These are phyloP conservation scores for Macrobrachium nipponense DNA, from an alignment of 1,140 invertebrate genomes.

Conservation along the genomic window DNA sequence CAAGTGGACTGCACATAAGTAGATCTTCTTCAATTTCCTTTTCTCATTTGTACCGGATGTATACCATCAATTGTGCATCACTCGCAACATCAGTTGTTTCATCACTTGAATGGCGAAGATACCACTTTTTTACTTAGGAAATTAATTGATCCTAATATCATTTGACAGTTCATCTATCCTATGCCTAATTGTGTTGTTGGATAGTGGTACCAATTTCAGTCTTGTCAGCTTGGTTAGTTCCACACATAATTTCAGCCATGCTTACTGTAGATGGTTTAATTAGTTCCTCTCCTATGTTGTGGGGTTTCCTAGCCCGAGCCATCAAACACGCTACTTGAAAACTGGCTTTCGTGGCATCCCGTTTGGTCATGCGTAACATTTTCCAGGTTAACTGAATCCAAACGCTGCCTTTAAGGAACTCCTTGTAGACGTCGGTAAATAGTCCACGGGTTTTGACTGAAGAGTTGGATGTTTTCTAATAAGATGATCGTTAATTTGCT, in stretches of 20 bases:
- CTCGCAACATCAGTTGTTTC: slow-evolving; percentile 21
- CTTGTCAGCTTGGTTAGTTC: slow-evolving; percentile 8
- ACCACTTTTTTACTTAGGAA: slow-evolving; percentile 20
- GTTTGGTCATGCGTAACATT: slow-evolving; percentile 18
- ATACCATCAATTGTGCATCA: slow-evolving; percentile 21
- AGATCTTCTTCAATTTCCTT: slow-evolving; percentile 31
- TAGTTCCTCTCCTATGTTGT: background rate
- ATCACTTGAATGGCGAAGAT: slow-evolving; percentile 19
- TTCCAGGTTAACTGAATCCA: slow-evolving; percentile 12
- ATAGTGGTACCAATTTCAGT: slow-evolving; percentile 29
- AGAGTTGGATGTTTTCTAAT: slow-evolving; percentile 27
- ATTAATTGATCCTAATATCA: slow-evolving; percentile 38
- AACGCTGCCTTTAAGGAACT: slow-evolving; percentile 23
- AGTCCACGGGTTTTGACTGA: slow-evolving; percentile 23
- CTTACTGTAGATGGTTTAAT: slow-evolving; percentile 37
- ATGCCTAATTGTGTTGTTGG: slow-evolving; percentile 36
- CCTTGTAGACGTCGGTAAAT: slow-evolving; percentile 36
- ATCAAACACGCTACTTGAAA: slow-evolving; percentile 22
- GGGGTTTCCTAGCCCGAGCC: slow-evolving; percentile 10
- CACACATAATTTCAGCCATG: slow-evolving; percentile 17
- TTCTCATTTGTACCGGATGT: slow-evolving; percentile 12
- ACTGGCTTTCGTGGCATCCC: slow-evolving; percentile 31
- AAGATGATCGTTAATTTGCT: slow-evolving; percentile 39
- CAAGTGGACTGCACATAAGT: slow-evolving; percentile 17
- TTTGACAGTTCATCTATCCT: slow-evolving; percentile 36